Conservation (phyloP, 2,113 vertebrate species). For the Beaufortia kweichowensis region DNA sequence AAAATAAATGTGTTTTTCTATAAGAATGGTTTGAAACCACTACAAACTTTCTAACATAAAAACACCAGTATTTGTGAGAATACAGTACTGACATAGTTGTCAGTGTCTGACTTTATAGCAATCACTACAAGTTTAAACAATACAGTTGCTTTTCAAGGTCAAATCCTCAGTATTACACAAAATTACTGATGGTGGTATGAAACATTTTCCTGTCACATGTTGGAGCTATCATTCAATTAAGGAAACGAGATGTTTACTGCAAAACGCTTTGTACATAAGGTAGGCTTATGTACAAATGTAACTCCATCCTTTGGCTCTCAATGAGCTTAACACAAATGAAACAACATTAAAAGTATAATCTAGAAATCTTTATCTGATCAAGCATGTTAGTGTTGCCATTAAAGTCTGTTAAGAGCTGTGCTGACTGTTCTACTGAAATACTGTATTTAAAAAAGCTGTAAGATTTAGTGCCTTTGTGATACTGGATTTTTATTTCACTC, state of each 20-base stretch:
- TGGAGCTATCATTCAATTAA: not conserved
- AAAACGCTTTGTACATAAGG: too few relatives aligned
- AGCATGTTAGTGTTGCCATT: not conserved
- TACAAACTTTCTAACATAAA: too few relatives aligned
- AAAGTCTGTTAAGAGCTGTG: not conserved
- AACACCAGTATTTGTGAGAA: too few relatives aligned
- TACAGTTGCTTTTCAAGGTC: not conserved
- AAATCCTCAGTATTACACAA: not conserved
- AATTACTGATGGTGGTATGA: not conserved
- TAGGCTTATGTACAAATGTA: not conserved
- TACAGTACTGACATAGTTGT: too few relatives aligned
- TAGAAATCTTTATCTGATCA: not conserved
- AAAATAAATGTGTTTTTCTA: too few relatives aligned
- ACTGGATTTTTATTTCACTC: slow-evolving; percentile 9
- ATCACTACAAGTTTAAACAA: not conserved
- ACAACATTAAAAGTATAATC: not conserved
- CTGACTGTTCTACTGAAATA: not conserved
- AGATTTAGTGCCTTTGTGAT: slow-evolving; percentile 14
- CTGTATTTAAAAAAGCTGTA: not conserved
- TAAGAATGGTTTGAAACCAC: too few relatives aligned
- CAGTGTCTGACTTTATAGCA: not conserved
- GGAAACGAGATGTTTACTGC: too few relatives aligned
- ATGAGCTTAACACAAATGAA: not conserved
- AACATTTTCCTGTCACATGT: not conserved
- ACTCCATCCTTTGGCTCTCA: not conserved